These are phyloP conservation scores for Ischnura elegans DNA, from an alignment of 2,888 invertebrate genomes.

Conservation along the genomic window DNA sequence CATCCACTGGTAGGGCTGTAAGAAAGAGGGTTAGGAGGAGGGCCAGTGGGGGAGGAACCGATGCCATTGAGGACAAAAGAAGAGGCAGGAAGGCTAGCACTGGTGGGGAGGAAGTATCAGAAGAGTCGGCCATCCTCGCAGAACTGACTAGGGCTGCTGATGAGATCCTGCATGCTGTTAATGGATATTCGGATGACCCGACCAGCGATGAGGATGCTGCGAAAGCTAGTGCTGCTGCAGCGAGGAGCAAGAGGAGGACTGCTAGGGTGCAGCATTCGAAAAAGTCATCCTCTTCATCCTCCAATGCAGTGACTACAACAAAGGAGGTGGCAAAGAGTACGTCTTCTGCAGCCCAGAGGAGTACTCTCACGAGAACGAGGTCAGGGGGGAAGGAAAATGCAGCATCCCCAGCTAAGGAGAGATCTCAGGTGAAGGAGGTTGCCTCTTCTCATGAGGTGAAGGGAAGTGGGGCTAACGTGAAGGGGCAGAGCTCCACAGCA, in stretches of 20 bases:
- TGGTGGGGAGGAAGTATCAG: constrained; percentile 80
- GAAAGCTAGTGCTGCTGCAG: background rate
- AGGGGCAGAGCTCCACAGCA: background rate
- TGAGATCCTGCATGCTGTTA: constrained; percentile 68
- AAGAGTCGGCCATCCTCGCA: constrained; percentile 75
- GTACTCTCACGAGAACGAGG: background rate
- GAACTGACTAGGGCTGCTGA: constrained; percentile 69
- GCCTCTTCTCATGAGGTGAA: background rate
- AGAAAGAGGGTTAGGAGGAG: constrained; percentile 80
- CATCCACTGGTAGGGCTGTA: constrained; percentile 77
- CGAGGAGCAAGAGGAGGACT: background rate
- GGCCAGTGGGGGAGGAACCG: constrained; percentile 76
- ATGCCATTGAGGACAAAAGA: constrained; percentile 32
- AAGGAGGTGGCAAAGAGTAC: background rate
- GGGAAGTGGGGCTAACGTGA: background rate
- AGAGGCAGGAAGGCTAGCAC: constrained; percentile 76
- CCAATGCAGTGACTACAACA: background rate
- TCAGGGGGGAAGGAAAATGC: background rate
- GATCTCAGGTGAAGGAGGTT: background rate
- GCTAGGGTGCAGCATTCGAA: background rate
- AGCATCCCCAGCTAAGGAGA: background rate
- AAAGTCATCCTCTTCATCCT: background rate
- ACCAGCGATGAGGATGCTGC: constrained; percentile 68
- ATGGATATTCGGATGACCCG: constrained; percentile 67
- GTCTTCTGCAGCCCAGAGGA: background rate